A percentile compares a stretch with the other conserved stretches of the same genome.
Evolutionary conservation across 30 jellyfish, hydroid and myxozoan genomes (phyloP).

Genomic region (Aurelia sp.): DNA sequence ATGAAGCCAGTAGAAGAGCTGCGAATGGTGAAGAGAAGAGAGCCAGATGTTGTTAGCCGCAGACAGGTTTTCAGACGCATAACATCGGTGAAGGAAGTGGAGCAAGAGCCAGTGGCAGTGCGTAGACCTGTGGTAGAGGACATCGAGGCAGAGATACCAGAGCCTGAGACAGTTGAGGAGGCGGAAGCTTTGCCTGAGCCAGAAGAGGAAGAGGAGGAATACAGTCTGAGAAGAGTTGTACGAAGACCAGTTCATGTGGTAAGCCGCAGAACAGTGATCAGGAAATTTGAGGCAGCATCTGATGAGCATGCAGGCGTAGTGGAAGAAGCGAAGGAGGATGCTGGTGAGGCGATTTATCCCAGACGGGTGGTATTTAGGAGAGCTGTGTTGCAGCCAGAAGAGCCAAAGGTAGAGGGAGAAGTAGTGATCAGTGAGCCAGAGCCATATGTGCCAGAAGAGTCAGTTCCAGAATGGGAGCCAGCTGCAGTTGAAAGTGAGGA

Average conservation of each 20-base stretch:
- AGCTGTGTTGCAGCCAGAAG: conserved; percentile 63
- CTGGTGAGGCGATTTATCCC: conserved; percentile 39
- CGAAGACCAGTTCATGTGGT: no score
- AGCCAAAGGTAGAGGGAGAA: conserved; percentile 18
- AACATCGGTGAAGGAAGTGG: not conserved
- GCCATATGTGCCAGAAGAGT: conserved; percentile 20
- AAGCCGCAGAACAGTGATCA: no score
- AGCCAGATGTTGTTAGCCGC: conserved; percentile 23
- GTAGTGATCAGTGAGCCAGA: conserved; percentile 38
- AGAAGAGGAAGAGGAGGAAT: no score
- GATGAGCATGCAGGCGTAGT: conserved; percentile 30
- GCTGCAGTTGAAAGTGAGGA: conserved; percentile 8
- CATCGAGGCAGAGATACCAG: conserved; percentile 5
- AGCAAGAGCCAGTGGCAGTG: conserved; percentile 37
- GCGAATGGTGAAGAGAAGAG: conserved; percentile 32
- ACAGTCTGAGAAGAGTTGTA: no score
- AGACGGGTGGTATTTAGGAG: conserved; percentile 48
- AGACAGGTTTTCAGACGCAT: conserved; percentile 29
- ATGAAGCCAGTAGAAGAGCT: conserved; percentile 33
- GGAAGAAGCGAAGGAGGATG: conserved; percentile 60
- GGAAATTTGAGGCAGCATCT: not conserved
- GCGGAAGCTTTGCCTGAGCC: not conserved
- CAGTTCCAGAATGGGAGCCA: conserved; percentile 13
- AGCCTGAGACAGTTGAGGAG: not conserved
- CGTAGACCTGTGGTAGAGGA: conserved; percentile 6